Conservation (phyloP, 1,140 invertebrate species). For the Bombyx mori region ASM3026992v2 NC_085122.1:4015501-4016000, state of each 20-base stretch:
- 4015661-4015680: conserved; percentile 32
- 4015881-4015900: conserved; percentile 59
- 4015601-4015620: conserved; percentile 76
- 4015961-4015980: conserved; percentile 55
- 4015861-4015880: conserved; percentile 50
- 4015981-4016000: conserved; percentile 43
- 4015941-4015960: conserved; percentile 42
- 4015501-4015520: conserved; percentile 83
- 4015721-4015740: conserved; percentile 49
- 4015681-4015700: conserved; percentile 33
- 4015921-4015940: conserved; percentile 25
- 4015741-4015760: conserved; percentile 44
- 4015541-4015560: conserved; percentile 88
- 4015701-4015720: conserved; percentile 50
- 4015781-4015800: conserved; percentile 59
- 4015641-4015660: conserved; percentile 42
- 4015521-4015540: conserved; percentile 90
- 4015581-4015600: conserved; percentile 80
- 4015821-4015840: conserved; percentile 56
- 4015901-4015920: conserved; percentile 54
- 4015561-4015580: conserved; percentile 83
- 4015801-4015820: conserved; percentile 49
- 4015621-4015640: conserved; percentile 71
- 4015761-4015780: conserved; percentile 66
- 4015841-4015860: conserved; percentile 47